Evolutionary conservation across 1,140 invertebrate genomes (phyloP).

Genomic region (Halyomorpha halys): DNA sequence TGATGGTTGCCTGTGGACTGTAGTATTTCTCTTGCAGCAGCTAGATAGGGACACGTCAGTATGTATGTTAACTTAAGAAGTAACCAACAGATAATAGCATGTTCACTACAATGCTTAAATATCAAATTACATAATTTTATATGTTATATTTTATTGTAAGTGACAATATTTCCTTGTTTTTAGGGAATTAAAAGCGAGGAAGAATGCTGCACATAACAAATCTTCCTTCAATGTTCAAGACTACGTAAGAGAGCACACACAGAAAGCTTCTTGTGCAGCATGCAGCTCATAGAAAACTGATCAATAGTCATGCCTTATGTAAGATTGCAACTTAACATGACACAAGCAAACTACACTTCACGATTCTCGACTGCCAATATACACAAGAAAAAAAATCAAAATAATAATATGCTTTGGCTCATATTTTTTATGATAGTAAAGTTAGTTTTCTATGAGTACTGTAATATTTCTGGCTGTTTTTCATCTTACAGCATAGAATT

Average conservation of each 20-base stretch:
- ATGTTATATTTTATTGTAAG: no score
- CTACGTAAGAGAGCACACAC: slow-evolving; percentile 51
- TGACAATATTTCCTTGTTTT: slow-evolving; percentile 31
- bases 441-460: no score
- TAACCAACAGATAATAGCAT: no score
- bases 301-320: slow-evolving; percentile 6
- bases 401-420: slow-evolving; percentile 3
- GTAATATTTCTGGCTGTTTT: no score
- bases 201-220: slow-evolving; percentile 44
- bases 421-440: no score
- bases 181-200: slow-evolving; percentile 50
- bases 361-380: not conserved
- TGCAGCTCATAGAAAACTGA: not conserved
- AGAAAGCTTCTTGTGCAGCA: slow-evolving; percentile 38
- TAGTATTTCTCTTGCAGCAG: no score
- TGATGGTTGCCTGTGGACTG: no score
- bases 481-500: no score
- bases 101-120: no score
- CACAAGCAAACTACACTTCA: not conserved
- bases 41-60: no score
- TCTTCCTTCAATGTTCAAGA: slow-evolving; percentile 56
- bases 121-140: no score
- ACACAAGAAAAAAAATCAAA: slow-evolving; percentile 6
- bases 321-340: not conserved
- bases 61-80: no score